A percentile compares a stretch with the other conserved stretches of the same genome.
phyloP scores from a whole-genome alignment of 1,140 invertebrate species.

The Drosophila athabasca region DNA sequence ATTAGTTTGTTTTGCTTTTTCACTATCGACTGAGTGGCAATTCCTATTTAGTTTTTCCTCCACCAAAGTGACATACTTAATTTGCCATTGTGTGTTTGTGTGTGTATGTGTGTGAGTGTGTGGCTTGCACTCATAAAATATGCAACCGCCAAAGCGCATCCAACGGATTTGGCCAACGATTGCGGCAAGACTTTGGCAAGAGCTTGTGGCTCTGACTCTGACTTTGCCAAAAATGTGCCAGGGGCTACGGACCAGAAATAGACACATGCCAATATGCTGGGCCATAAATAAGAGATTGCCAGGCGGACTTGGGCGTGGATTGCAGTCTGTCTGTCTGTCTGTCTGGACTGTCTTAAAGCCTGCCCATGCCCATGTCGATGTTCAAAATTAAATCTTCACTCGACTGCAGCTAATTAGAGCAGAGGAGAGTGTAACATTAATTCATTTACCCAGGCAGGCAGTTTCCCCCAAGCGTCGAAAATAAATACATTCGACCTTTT shows the following conservation, averaged over 20 bases:
- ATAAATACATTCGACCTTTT: conserved; percentile 59
- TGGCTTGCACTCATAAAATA: conserved; percentile 67
- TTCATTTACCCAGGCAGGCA: conserved; percentile 68
- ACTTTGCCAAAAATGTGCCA: conserved; percentile 75
- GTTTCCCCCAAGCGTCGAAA: conserved; percentile 55
- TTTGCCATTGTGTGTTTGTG: conserved; percentile 55
- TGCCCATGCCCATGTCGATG: no score
- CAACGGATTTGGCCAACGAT: conserved; percentile 64
- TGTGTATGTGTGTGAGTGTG: conserved; percentile 24
- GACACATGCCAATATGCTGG: conserved; percentile 75
- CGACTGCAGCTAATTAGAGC: conserved; percentile 48
- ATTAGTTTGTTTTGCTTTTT: conserved; percentile 74
- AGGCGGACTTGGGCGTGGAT: background rate
- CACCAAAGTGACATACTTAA: conserved; percentile 75
- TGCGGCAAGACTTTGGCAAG: conserved; percentile 55
- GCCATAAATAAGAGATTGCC: conserved; percentile 57
- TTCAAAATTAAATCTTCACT: conserved; percentile 7
- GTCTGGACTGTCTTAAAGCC: no score
- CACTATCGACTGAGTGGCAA: conserved; percentile 19
- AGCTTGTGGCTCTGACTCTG: conserved; percentile 24
- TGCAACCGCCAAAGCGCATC: conserved; percentile 65
- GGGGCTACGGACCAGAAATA: conserved; percentile 67
- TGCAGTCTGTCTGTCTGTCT: no score
- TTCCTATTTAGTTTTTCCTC: conserved; percentile 43
- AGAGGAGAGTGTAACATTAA: conserved; percentile 40